A percentile compares a stretch with the other conserved stretches of the same genome.
phyloP scores from a whole-genome alignment of 2,888 invertebrate species.

The Callinectes sapidus region DNA sequence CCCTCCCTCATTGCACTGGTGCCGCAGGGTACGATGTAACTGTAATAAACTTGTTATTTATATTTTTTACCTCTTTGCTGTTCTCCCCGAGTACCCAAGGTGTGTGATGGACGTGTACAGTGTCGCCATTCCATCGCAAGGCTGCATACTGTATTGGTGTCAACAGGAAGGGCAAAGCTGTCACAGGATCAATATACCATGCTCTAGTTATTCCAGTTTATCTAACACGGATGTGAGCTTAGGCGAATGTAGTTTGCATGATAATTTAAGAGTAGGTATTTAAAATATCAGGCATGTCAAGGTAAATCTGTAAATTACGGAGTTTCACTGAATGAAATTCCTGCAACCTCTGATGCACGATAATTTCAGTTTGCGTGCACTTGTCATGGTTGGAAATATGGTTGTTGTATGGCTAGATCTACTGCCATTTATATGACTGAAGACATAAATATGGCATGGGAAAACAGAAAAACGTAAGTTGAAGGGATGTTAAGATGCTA shows the following conservation, averaged over 20 bases:
- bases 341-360: conserved; percentile 15
- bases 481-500: background rate
- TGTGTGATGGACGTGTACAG: background rate
- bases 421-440: background rate
- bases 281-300: background rate
- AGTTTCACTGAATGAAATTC: conserved; percentile 36
- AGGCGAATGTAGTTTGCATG: background rate
- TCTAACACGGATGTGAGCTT: background rate
- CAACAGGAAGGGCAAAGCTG: background rate
- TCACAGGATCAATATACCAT: background rate
- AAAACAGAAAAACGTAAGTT: background rate
- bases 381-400: background rate
- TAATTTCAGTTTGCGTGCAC: background rate
- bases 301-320: background rate
- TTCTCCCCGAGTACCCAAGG: background rate
- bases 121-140: background rate
- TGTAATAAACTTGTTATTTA: conserved; percentile 32
- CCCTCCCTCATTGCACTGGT: background rate
- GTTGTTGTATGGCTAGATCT: background rate
- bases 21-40: background rate
- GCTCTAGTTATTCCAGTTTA: background rate
- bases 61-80: background rate
- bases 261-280: background rate
- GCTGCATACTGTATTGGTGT: background rate
- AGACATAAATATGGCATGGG: background rate